Base-by-base conservation (phyloP, 1,140 invertebrate species). In the Apis florea region DNA sequence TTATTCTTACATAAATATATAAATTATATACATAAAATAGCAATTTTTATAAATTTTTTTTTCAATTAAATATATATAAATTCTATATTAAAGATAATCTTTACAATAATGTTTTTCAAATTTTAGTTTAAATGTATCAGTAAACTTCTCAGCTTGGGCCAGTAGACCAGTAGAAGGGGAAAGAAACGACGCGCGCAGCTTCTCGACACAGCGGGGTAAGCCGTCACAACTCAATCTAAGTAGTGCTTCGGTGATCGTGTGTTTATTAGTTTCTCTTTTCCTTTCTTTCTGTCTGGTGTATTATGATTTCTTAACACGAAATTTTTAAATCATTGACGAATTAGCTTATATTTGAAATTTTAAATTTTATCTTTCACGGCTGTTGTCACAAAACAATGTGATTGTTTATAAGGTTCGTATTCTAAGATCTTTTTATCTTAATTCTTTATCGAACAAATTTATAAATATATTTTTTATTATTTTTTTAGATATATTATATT, bases 141-240 rank as follows among this genome's bases (percentile, higher is more conserved):
- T 80, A 80, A 59, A 24, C 19, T 6, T 59, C 21, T 81, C 54
- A 26, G 71, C 79, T 63, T 63, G 72, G 72, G 79, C 79, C 79
- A 75, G 75, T 79, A 40, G 13, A 76, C 64, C 74, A 86, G 24
- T 67, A 69, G 72, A 68, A 66, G 67, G 70, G 78, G 82, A 54
- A 63, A 67, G 79, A 83, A 83, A 85, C 79, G 88, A 89, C 88
- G 87, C 89, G 89, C 90, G 89, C 90, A 89, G 86, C 86, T 91
- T 83, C 84, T 81, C 72, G 63, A 74, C 54, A 19, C 47, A 81
- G 54, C 79, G 72, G 78, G 72, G 63, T 74, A 73, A 91, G 89
- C 92, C 91, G 91, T 93, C 92, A 93, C 92, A 93, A 93, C 92
- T 93, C 92, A 93, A 92, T 93, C 91, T 92, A 54, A 54, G 53